Percentiles rank a stretch among this genome's conserved stretches.
These are phyloP conservation scores for Euwallacea fornicatus DNA, from an alignment of 1,140 invertebrate genomes.

Conservation along the genomic window DNA sequence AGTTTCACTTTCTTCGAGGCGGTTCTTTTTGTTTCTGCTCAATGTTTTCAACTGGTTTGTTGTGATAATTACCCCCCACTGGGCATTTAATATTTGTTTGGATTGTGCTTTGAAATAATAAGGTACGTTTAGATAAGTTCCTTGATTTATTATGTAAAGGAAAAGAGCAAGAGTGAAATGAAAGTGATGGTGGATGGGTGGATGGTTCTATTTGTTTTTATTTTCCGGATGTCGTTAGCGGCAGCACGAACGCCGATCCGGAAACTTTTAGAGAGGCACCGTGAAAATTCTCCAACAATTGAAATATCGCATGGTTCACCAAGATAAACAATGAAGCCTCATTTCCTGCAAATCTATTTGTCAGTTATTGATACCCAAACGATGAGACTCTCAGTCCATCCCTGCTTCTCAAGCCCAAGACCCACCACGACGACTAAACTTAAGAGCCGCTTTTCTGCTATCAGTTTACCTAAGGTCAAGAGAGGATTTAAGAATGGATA, in stretches of 20 bases:
- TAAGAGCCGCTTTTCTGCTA: constrained; percentile 16
- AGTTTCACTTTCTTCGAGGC: constrained; percentile 28
- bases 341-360: too few relatives aligned
- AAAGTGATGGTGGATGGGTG: not conserved
- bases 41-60: constrained; percentile 20
- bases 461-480: constrained; percentile 33
- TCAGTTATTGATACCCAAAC: too few relatives aligned
- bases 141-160: constrained; percentile 27
- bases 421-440: constrained; percentile 25
- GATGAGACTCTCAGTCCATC: not conserved
- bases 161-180: constrained; percentile 27
- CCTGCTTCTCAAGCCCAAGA: constrained; percentile 9
- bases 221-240: too few relatives aligned
- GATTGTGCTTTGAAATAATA: constrained; percentile 28
- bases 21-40: constrained; percentile 7
- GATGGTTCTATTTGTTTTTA: too few relatives aligned
- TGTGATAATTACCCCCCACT: constrained; percentile 26
- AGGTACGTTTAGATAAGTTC: constrained; percentile 29
- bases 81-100: constrained; percentile 24
- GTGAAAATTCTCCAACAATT: too few relatives aligned
- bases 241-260: too few relatives aligned
- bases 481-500: constrained; percentile 27
- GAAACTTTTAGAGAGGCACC: too few relatives aligned
- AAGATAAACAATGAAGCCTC: too few relatives aligned
- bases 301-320: too few relatives aligned